A percentile compares a stretch with the other conserved stretches of the same genome.
These are phyloP conservation scores for Sphaerophoria taeniata DNA, from an alignment of 2,888 invertebrate genomes.

Conservation along the genomic window DNA sequence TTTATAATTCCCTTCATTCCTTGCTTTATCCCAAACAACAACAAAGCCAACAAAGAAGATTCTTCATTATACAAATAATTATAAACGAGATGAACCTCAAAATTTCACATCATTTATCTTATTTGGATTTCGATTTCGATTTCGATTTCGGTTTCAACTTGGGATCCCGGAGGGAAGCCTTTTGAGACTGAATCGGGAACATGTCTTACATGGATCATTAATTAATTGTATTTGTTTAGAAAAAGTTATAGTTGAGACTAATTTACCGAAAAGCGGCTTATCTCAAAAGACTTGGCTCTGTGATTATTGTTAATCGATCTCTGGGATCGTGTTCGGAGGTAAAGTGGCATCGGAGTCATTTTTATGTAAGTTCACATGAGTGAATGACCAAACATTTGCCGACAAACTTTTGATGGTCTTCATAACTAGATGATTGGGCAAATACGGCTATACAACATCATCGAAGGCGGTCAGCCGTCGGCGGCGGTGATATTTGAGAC, in stretches of 20 bases:
- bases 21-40: slow-evolving; percentile 20
- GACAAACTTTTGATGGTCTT: slow-evolving; percentile 20
- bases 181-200: slow-evolving; percentile 16
- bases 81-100: slow-evolving; percentile 65
- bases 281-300: slow-evolving; percentile 52
- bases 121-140: slow-evolving; percentile 65
- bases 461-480: too few relatives aligned
- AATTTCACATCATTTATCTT: slow-evolving; percentile 75
- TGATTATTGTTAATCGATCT: slow-evolving; percentile 44
- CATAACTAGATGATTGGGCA: slow-evolving; percentile 39
- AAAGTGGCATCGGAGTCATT: background rate
- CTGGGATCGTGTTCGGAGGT: slow-evolving; percentile 17
- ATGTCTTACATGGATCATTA: slow-evolving; percentile 74
- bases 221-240: slow-evolving; percentile 77
- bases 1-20: slow-evolving; percentile 1
- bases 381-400: slow-evolving; percentile 49
- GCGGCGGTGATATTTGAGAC: slow-evolving; percentile 39
- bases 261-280: slow-evolving; percentile 63
- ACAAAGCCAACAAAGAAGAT: background rate
- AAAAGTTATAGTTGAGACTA: slow-evolving; percentile 71
- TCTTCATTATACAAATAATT: slow-evolving; percentile 30
- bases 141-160: too few relatives aligned
- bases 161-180: slow-evolving; percentile 8
- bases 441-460: slow-evolving; percentile 33
- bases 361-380: slow-evolving; percentile 20